phyloP scores from a whole-genome alignment of 2,113 vertebrate genomes.

The Laticauda colubrina region DNA sequence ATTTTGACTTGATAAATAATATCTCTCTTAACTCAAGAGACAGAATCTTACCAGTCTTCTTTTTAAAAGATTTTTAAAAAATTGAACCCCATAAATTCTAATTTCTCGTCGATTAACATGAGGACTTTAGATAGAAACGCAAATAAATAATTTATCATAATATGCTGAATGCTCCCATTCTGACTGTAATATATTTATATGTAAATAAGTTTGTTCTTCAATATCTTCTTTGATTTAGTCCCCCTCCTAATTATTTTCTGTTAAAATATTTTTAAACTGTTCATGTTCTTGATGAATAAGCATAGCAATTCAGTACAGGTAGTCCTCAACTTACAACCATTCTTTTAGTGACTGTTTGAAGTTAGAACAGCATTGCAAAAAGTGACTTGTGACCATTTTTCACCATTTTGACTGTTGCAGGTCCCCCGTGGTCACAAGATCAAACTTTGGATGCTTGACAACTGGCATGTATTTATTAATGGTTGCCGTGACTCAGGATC shows the following conservation, averaged over 20 bases:
- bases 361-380: background rate
- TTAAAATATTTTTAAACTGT: background rate
- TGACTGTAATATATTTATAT: background rate
- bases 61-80: no score
- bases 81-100: no score
- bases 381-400: background rate
- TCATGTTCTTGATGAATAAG: background rate
- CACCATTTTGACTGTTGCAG: background rate
- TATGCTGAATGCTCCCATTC: no score
- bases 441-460: background rate
- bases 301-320: background rate
- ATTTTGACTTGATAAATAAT: no score
- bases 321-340: background rate
- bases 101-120: no score
- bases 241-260: background rate
- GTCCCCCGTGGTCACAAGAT: background rate
- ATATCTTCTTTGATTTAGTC: background rate
- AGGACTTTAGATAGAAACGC: no score
- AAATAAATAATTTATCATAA: no score
- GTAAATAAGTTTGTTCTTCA: background rate
- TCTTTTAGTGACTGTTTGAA: background rate
- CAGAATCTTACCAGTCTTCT: no score
- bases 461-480: background rate
- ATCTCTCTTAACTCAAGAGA: no score
- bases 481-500: background rate